Percentiles rank a stretch among this genome's conserved stretches.
Evolutionary conservation across 2,888 invertebrate genomes (phyloP).

Genomic region (Clanis bilineata): DNA sequence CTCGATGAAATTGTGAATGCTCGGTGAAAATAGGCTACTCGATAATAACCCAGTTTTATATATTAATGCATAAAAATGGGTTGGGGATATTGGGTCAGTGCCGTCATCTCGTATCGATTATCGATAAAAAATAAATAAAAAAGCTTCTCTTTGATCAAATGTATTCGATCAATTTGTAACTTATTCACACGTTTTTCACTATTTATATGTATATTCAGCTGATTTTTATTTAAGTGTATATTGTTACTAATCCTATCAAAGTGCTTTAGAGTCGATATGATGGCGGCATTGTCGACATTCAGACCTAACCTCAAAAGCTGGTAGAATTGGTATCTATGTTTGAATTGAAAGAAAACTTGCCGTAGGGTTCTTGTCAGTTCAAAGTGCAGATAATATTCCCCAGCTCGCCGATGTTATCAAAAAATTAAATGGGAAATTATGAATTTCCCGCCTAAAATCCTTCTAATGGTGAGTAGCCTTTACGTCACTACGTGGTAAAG

Average conservation of each 20-base stretch:
- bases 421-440: constrained; percentile 53
- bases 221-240: constrained; percentile 7
- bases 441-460: constrained; percentile 59
- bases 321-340: neutral
- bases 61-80: constrained; percentile 12
- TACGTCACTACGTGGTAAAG: constrained; percentile 64
- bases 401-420: constrained; percentile 13
- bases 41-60: constrained; percentile 13
- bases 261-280: constrained; percentile 1
- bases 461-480: constrained; percentile 52
- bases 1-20: neutral
- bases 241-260: constrained; percentile 5
- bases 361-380: neutral
- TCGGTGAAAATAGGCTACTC: constrained; percentile 1
- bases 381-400: neutral
- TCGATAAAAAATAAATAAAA: constrained; percentile 3
- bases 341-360: neutral
- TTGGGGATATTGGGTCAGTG: neutral
- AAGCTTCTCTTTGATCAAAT: constrained; percentile 13
- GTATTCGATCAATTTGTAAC: constrained; percentile 11
- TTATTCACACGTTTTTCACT: constrained; percentile 11
- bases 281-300: neutral
- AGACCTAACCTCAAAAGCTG: neutral
- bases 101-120: neutral
- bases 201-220: constrained; percentile 10